Percentiles rank a stretch among this genome's conserved stretches.
Conservation (phyloP, 2,113 vertebrate species). For the Rhineura floridana region DNA sequence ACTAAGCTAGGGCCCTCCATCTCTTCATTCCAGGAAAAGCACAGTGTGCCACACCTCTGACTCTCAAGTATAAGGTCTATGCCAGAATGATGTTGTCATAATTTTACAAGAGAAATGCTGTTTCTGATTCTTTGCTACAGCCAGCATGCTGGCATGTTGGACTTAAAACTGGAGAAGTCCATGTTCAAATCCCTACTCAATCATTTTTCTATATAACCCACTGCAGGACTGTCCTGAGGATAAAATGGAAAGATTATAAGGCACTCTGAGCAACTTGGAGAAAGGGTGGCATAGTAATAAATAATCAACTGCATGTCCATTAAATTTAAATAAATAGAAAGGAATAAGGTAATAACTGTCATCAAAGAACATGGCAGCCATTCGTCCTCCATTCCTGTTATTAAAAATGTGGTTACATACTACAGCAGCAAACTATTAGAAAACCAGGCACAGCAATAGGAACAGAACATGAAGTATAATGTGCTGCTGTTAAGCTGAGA, state of each 20-base stretch:
- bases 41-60: neutral
- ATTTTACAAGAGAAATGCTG: neutral
- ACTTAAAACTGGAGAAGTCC: neutral
- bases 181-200: neutral
- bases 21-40: neutral
- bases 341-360: slow-evolving; percentile 29
- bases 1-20: neutral
- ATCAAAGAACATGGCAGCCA: slow-evolving; percentile 32
- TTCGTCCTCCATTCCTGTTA: neutral
- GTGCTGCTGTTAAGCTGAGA: slow-evolving; percentile 6
- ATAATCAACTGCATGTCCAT: neutral
- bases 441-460: neutral
- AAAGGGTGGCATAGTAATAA: neutral
- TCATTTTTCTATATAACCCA: neutral
- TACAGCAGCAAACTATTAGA: neutral
- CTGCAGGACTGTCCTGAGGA: neutral
- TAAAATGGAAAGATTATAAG: neutral
- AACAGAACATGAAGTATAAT: slow-evolving; percentile 26
- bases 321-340: slow-evolving; percentile 39
- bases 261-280: neutral
- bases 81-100: neutral
- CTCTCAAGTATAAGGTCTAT: neutral
- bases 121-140: neutral
- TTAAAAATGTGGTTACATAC: neutral
- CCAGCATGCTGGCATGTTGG: neutral